Evolutionary conservation across 2,888 invertebrate species (phyloP).

Genomic region (Azorinus chamasolen): DNA sequence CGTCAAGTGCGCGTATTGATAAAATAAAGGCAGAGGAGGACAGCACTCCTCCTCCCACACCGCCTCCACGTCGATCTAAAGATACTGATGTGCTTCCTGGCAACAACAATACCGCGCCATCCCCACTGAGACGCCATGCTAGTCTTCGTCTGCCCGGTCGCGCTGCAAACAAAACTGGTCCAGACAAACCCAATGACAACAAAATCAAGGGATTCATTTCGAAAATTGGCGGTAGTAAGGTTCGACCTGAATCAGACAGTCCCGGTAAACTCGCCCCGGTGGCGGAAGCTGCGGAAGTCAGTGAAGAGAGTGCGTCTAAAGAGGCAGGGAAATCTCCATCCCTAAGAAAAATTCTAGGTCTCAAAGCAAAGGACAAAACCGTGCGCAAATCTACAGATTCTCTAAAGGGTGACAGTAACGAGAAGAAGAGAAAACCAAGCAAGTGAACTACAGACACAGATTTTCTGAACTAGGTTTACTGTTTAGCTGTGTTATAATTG

Average conservation of each 20-base stretch:
- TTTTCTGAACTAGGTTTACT: no score
- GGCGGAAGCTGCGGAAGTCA: constrained; percentile 42
- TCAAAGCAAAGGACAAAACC: constrained; percentile 73
- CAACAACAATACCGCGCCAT: constrained; percentile 41
- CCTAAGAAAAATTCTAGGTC: constrained; percentile 73
- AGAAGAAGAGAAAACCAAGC: constrained; percentile 54
- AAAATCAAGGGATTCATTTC: constrained; percentile 61
- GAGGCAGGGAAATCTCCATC: constrained; percentile 73
- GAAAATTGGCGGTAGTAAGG: constrained; percentile 61
- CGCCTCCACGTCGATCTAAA: constrained; percentile 62
- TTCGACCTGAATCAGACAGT: constrained; percentile 49
- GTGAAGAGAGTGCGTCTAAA: constrained; percentile 52
- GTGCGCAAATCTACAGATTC: constrained; percentile 65
- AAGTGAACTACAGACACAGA: constrained; percentile 42
- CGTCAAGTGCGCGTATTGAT: constrained; percentile 70
- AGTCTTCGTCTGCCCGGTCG: constrained; percentile 67
- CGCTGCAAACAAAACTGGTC: constrained; percentile 51
- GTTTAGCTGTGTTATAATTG: no score
- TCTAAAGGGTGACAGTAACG: constrained; percentile 53
- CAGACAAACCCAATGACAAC: constrained; percentile 43
- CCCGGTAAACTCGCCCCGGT: constrained; percentile 58
- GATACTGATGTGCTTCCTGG: constrained; percentile 53
- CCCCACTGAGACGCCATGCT: constrained; percentile 71
- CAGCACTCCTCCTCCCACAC: constrained; percentile 58
- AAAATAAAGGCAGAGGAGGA: constrained; percentile 53